Base-by-base conservation (phyloP, 2,797 vertebrate species). In the Sebastes ruberrimus region DNA sequence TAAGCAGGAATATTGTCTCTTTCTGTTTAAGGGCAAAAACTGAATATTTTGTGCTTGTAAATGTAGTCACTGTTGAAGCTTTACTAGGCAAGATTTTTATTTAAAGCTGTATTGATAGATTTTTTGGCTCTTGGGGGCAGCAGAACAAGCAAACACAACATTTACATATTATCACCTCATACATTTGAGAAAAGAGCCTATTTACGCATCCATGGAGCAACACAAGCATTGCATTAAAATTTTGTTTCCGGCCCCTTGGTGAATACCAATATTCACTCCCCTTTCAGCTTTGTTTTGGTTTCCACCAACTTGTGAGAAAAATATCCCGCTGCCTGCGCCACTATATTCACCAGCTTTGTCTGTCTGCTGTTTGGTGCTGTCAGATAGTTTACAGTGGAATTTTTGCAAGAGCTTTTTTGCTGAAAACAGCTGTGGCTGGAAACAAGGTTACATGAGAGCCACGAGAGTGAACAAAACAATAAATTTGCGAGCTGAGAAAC, bases 1-100 rank as follows among this genome's bases (percentile, higher is more conserved):
- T 46, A 6, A 18, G 0, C 0, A 46, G 6, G 42, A 46, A 46
- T 46, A 46, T 46, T 46, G 0, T 16, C 14, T 46, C 14, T 46
- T 46, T 46, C 14, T 46, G 16, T 46, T 46, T 16, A 46, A 18
- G 35, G 13, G 35, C 35, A 46, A 46, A 46, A 46, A 46, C 5
- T 0, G 14, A 46, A 46, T 18, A 46, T 46, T 18, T 46, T 46
- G 42, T 46, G 14, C 0, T 16, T 46, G 42, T 46, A 46, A 46
- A 46, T 7, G 16, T 46, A 46, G 16, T 46, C 42, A 46, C 42
- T 65, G 69, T 27, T 61, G 3, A 67, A 61, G 27, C 13, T 55
- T 22, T 9, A 55, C 32, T 4, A 3, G 20, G 9, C 32, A 52
- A 35, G 7, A 22, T 10, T 69, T 42, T 30, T 18, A 28, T 55